A percentile compares a stretch with the other conserved stretches of the same genome.
phyloP scores from a whole-genome alignment of 2,888 invertebrate genomes.

The Dasypogon diadema region DNA sequence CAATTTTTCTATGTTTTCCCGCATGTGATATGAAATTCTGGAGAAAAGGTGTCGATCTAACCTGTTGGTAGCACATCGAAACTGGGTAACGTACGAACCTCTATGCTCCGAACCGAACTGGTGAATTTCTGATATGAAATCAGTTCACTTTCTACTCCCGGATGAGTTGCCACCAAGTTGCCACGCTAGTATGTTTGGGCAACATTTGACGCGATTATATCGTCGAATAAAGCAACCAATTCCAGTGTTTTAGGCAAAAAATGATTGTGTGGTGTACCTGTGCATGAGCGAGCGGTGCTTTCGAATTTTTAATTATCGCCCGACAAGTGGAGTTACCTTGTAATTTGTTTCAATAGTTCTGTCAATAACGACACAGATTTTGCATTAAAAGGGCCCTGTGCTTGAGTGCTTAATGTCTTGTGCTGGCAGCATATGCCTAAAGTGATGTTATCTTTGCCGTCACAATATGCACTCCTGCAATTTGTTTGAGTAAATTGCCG shows the following conservation, averaged over 20 bases:
- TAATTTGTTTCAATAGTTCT: constrained; percentile 15
- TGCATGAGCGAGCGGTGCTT: constrained; percentile 11
- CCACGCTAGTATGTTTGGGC: not conserved
- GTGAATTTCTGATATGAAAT: not conserved
- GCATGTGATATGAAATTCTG: too few relatives aligned
- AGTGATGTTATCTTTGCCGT: not conserved
- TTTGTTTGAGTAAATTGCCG: constrained; percentile 10
- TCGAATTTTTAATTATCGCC: constrained; percentile 25
- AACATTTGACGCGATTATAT: not conserved
- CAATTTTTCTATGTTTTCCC: constrained; percentile 9
- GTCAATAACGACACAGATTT: constrained; percentile 35
- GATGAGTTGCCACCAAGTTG: not conserved
- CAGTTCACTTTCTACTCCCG: constrained; percentile 5
- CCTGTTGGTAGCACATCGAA: not conserved
- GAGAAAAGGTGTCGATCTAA: constrained; percentile 10
- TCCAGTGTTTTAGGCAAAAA: not conserved
- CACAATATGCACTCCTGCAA: constrained; percentile 12
- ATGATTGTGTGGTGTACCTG: not conserved
- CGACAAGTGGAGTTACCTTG: constrained; percentile 24
- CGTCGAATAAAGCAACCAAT: not conserved
- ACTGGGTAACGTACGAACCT: not conserved
- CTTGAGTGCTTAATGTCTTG: constrained; percentile 21
- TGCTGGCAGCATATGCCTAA: constrained; percentile 5
- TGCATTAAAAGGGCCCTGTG: constrained; percentile 15
- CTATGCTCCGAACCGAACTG: not conserved